Conservation (phyloP, 2,888 invertebrate genomes). For the Watsonalla cultraria region DNA sequence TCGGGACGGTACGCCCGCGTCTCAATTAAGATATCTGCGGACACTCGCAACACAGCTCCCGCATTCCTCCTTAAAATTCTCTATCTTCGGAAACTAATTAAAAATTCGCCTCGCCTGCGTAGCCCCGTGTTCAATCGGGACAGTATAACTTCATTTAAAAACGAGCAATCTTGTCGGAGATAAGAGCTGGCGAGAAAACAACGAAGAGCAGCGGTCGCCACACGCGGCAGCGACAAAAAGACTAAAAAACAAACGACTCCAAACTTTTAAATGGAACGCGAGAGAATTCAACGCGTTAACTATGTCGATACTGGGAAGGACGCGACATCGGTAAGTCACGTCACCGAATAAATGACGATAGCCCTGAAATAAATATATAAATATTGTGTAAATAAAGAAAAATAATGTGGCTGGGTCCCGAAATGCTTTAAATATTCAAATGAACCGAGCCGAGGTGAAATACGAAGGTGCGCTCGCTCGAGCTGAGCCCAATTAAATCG, state of each 20-base stretch:
- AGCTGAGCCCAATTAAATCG: constrained; percentile 78
- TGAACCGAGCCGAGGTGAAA: constrained; percentile 77
- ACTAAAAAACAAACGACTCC: constrained; percentile 60
- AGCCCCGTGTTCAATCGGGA: constrained; percentile 70
- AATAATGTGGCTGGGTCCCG: constrained; percentile 69
- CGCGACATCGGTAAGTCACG: constrained; percentile 77
- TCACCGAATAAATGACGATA: constrained; percentile 75
- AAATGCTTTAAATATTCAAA: constrained; percentile 79
- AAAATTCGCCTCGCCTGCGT: constrained; percentile 74
- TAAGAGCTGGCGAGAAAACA: constrained; percentile 75
- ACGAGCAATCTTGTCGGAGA: constrained; percentile 76
- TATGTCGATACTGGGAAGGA: constrained; percentile 77
- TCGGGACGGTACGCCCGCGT: constrained; percentile 53
- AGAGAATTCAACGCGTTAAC: constrained; percentile 74
- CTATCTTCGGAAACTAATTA: constrained; percentile 79
- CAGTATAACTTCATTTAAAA: constrained; percentile 79
- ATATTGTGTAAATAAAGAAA: constrained; percentile 76
- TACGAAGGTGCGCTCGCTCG: constrained; percentile 76
- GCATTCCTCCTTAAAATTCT: constrained; percentile 74
- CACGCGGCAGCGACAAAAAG: constrained; percentile 70
- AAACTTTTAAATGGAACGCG: constrained; percentile 75
- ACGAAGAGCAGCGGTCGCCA: constrained; percentile 71
- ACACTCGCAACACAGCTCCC: constrained; percentile 61
- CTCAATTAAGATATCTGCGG: constrained; percentile 72
- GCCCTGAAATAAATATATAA: constrained; percentile 74